Evolutionary conservation across 2,113 vertebrate genomes (phyloP), one percentile per base, ranked within the genome.

Genomic region (Platysternon megacephalum): DNA sequence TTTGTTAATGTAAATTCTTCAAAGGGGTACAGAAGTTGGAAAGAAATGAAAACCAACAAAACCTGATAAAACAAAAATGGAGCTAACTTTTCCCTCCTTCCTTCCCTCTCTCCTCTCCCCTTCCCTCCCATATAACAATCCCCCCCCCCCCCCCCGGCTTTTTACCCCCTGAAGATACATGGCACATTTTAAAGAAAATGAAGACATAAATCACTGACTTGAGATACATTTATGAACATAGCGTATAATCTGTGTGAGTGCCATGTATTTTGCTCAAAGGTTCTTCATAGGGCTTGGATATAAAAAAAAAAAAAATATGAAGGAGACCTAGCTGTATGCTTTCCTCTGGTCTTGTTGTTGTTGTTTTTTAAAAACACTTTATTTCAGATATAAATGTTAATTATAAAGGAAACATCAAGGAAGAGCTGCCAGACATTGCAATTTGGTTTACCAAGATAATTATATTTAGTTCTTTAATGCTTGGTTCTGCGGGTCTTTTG

Each of bases 391-490:
- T 91, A 98, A 97, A 97, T 95, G 91, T 96, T 68, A 68, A n/a
- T 35, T 68, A n/a, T 96, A 96, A 90, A 97, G 90, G 93, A 97
- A 97, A 89, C 87, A 93, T 89, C 79, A 96, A 94, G 93, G 90
- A 97, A 97, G 92, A 89, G 52, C 96, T 98, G 93, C 95, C 95
- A 96, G 97, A 97, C 95, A 79, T 97, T 98, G 97, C 93, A 98
- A 97, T 98, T 98, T 98, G 97, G 96, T 95, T 97, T 97, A 94
- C 96, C 97, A 94, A 90, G 94, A 96, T 97, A 95, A 98, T 98
- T 98, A 96, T 98, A 97, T 98, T 98, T 98, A 98, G 94, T 97
- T 94, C 91, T 94, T 96, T 97, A 97, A 97, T 98, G 82, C 93
- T 95, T 97, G 91, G 89, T 88, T 98, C 93, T 97, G 96, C 87